Evolutionary conservation across 2,888 invertebrate genomes (phyloP), one percentile per base, ranked within the genome.

Genomic region (Fragum fragum): DNA sequence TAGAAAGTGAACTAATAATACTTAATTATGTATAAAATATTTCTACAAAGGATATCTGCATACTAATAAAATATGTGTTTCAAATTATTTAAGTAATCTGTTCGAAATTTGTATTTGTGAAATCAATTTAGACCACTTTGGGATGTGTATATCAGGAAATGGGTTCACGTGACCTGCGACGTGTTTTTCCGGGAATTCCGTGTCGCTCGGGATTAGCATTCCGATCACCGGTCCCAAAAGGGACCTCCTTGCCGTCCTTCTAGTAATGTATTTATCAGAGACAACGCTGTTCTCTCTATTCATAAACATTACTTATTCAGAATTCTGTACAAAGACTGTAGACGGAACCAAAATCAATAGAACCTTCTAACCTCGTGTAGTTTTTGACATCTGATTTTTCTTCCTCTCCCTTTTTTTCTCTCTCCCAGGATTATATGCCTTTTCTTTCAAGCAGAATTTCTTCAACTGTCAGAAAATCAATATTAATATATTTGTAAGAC

Each of bases 231-330:
- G 66, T 42, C 66, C n/a, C 66, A 9, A 9, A 36, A 39, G 66
- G n/a, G 36, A 18, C n/a, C 23, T 42, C 23, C 66, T 18, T 23
- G 23, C 21, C 21, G 9, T 42, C 42, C 21, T 66, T 9, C 66
- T 21, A 36, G 36, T 66, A 66, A 66, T 42, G 66, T 66, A 42
- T 66, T 66, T 66, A 66, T 42, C 66, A 42, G 26, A 21, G 29
- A 36, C 36, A 26, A 42, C 11, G 26, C 32, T 21, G 21, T 39
- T 23, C 42, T 42, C 66, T 42, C 66, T 39, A 18, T 66, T 66
- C 66, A 39, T 66, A 66, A 66, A 36, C 66, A 66, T 66, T 66
- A 66, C 66, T 66, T 66, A 66, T 66, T 66, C 66, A 66, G 42
- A 23, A 39, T 26, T 21, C n/a, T 21, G 42, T 21, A 42, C 66